Evolutionary conservation across 2,113 vertebrate genomes (phyloP).

Genomic region (Campylomormyrus tamandua): DNA sequence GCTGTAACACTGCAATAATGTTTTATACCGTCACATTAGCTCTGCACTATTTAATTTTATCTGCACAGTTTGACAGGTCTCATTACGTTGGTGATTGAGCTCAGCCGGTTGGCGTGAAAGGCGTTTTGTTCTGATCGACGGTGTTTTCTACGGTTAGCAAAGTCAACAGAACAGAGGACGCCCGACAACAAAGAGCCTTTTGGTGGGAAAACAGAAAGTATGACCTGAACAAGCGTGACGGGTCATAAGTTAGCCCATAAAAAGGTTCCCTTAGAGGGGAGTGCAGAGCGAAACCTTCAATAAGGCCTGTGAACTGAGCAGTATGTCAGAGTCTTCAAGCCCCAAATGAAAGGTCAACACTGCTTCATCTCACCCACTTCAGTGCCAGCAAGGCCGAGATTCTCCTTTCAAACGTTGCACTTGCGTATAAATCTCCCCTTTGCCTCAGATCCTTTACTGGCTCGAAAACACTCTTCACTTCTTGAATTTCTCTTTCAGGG

Average conservation of each 20-base stretch:
- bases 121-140: background rate
- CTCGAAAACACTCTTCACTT: background rate
- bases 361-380: background rate
- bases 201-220: background rate
- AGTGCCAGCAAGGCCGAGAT: background rate
- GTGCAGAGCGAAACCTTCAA: background rate
- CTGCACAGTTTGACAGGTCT: background rate
- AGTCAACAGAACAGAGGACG: background rate
- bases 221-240: background rate
- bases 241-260: background rate
- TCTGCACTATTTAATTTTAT: background rate
- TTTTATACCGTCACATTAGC: background rate
- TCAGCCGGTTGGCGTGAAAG: background rate
- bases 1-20: background rate
- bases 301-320: background rate
- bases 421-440: background rate
- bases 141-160: background rate
- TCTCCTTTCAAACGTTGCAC: background rate
- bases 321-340: background rate
- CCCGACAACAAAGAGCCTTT: background rate
- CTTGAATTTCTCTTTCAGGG: background rate
- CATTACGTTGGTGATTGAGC: background rate
- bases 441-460: background rate
- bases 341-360: background rate
- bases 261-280: background rate